Evolutionary conservation across 1,140 invertebrate genomes (phyloP).

Genomic region (Atta colombica): DNA sequence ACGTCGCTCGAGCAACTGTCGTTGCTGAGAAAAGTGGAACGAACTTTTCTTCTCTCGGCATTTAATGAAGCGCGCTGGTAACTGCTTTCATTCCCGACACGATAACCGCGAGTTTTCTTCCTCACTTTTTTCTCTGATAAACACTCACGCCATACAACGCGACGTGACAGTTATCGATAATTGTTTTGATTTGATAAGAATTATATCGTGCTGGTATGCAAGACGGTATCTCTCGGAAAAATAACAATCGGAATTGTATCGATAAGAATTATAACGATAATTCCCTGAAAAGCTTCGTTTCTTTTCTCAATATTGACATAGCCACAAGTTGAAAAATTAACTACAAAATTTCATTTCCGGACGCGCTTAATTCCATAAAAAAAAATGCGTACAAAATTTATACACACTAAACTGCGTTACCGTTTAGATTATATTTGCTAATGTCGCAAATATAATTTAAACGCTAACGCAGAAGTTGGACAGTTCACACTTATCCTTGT

Average conservation of each 20-base stretch:
- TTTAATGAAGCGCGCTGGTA: conserved; percentile 44
- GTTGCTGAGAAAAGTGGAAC: conserved; percentile 37
- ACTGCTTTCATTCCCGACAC: conserved; percentile 10
- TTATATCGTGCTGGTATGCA: background rate
- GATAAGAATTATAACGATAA: conserved; percentile 6
- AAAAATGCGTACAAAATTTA: background rate
- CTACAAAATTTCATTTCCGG: background rate
- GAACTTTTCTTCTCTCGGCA: conserved; percentile 40
- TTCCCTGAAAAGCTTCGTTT: background rate
- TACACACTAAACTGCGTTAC: background rate
- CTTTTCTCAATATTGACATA: background rate
- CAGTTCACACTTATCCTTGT: conserved; percentile 16
- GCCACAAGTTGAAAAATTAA: background rate
- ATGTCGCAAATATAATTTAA: conserved; percentile 1
- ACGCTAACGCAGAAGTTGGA: conserved; percentile 19
- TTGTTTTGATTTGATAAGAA: conserved; percentile 20
- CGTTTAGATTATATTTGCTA: too few relatives aligned
- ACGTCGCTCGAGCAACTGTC: conserved; percentile 35
- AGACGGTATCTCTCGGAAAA: background rate
- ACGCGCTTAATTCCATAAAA: background rate
- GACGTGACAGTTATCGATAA: conserved; percentile 12
- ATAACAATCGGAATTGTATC: background rate
- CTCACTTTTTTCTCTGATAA: background rate
- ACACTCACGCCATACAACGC: background rate
- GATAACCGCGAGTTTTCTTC: conserved; percentile 26